phyloP scores from a whole-genome alignment of 1,140 invertebrate species.

The Leptonema lineaticorne region DNA sequence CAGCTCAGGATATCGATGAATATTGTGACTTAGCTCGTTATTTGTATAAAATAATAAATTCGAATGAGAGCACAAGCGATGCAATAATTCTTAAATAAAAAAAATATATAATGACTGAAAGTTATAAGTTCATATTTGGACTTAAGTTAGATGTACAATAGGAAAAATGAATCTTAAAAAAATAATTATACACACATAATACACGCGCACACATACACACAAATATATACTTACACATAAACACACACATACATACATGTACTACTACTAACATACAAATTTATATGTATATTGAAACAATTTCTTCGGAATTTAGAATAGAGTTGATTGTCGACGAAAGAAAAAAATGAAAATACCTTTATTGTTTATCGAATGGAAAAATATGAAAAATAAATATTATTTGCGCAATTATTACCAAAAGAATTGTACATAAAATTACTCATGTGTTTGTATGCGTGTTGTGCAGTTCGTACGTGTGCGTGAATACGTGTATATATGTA shows the following conservation, averaged over 20 bases:
- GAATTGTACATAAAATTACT: not conserved
- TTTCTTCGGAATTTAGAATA: conserved; percentile 20
- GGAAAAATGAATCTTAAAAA: too few relatives aligned
- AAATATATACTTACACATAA: too few relatives aligned
- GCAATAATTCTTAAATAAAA: conserved; percentile 1
- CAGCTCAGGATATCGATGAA: too few relatives aligned
- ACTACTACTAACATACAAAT: too few relatives aligned
- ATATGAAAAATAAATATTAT: conserved; percentile 1
- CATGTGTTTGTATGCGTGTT: not conserved
- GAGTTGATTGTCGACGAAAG: conserved; percentile 22
- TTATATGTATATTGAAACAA: too few relatives aligned
- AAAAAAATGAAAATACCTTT: too few relatives aligned
- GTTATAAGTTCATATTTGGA: not conserved
- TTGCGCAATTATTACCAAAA: not conserved
- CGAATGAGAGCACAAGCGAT: conserved; percentile 5
- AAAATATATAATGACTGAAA: conserved; percentile 4
- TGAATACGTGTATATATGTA: not conserved
- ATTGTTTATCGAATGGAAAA: too few relatives aligned
- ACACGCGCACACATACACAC: too few relatives aligned
- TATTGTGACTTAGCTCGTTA: not conserved
- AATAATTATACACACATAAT: too few relatives aligned
- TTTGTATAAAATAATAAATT: not conserved
- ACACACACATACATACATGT: too few relatives aligned
- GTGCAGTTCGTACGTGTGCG: not conserved
- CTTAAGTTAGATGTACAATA: too few relatives aligned